A percentile compares a stretch with the other conserved stretches of the same genome.
Evolutionary conservation across 1,140 invertebrate species (phyloP).

Genomic region (Pygmarrhopalites habei): DNA sequence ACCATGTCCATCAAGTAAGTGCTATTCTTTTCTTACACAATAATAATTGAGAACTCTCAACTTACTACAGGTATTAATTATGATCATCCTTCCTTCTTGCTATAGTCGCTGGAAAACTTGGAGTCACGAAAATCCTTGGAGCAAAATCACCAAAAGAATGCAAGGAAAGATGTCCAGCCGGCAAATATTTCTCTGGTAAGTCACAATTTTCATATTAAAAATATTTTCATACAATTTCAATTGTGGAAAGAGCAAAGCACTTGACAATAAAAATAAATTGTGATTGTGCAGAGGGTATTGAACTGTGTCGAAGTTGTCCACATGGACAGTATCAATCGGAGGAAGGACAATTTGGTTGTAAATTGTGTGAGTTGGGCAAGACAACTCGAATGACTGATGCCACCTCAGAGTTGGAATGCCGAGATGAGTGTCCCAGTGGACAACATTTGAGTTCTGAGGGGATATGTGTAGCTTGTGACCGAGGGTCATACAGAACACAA

Average conservation of each 20-base stretch:
- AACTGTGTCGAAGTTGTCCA: slow-evolving; percentile 80
- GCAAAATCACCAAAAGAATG: slow-evolving; percentile 52
- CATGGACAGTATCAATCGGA: slow-evolving; percentile 88
- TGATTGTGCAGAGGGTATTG: slow-evolving; percentile 65
- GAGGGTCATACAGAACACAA: slow-evolving; percentile 80
- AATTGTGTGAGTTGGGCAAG: slow-evolving; percentile 82
- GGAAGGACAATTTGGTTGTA: slow-evolving; percentile 83
- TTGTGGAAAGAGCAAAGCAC: too few species aligned
- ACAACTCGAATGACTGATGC: slow-evolving; percentile 87
- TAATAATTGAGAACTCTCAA: too few species aligned
- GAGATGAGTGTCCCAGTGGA: slow-evolving; percentile 82
- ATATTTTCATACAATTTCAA: too few species aligned
- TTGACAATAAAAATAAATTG: too few species aligned
- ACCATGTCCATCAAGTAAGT: slow-evolving; percentile 74
- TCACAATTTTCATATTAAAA: too few species aligned
- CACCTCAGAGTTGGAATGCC: slow-evolving; percentile 71
- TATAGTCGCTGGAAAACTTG: slow-evolving; percentile 74
- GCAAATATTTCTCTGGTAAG: slow-evolving; percentile 72
- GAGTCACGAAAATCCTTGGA: slow-evolving; percentile 76
- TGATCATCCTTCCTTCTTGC: too few species aligned
- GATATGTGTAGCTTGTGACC: slow-evolving; percentile 82
- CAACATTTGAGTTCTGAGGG: slow-evolving; percentile 81
- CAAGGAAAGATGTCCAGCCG: slow-evolving; percentile 73
- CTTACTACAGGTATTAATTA: too few species aligned
- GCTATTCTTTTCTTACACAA: too few species aligned